These are phyloP conservation scores for Lepus timidus DNA, from an alignment of 2,113 vertebrate genomes.

Conservation along the genomic window DNA sequence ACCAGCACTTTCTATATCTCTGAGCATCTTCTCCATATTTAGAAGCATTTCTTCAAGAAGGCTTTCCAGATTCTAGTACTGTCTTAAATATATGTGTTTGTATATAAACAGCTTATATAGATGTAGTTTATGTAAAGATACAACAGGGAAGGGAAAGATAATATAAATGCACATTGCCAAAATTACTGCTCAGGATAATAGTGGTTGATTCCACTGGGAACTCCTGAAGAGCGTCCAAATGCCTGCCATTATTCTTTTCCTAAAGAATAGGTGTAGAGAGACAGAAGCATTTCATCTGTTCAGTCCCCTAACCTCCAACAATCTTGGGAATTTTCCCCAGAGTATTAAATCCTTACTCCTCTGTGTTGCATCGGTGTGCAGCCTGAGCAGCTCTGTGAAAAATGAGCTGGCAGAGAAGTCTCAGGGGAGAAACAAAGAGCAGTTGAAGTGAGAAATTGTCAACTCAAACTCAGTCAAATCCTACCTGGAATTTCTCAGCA, in stretches of 20 bases:
- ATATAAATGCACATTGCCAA: not conserved
- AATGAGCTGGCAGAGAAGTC: not conserved
- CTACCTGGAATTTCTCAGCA: not conserved
- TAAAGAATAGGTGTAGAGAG: not conserved
- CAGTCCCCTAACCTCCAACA: not conserved
- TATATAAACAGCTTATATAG: not conserved
- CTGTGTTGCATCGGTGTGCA: not conserved
- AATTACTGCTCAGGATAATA: not conserved
- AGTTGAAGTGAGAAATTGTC: not conserved
- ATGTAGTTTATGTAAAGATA: not conserved
- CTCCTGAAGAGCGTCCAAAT: not conserved
- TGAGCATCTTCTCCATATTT: not conserved
- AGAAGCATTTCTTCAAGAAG: constrained; percentile 20
- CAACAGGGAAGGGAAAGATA: not conserved
- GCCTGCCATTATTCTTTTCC: not conserved
- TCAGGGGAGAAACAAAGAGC: not conserved
- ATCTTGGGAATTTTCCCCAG: not conserved
- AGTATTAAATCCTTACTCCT: not conserved
- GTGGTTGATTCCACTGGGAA: not conserved
- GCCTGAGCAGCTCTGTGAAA: not conserved
- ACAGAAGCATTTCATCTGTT: not conserved
- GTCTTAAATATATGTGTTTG: not conserved
- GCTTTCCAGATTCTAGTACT: not conserved
- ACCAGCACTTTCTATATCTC: not conserved
- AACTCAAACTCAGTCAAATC: not conserved